Percentiles rank a stretch among this genome's conserved stretches.
phyloP scores from a whole-genome alignment of 2,888 invertebrate genomes.

The Zele albiditarsus region DNA sequence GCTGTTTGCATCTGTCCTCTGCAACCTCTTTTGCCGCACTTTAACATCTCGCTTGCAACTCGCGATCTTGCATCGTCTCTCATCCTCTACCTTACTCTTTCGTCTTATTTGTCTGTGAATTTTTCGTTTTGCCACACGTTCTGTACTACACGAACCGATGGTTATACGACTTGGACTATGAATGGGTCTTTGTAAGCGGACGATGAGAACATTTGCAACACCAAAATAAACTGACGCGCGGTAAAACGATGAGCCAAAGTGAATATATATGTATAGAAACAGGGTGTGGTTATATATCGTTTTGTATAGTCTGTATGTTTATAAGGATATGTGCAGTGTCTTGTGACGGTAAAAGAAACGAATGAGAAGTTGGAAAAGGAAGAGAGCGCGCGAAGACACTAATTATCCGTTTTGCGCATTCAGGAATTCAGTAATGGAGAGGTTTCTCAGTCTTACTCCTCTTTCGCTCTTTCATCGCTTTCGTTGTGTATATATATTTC shows the following conservation, averaged over 20 bases:
- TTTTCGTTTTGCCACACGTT: slow-evolving; percentile 45
- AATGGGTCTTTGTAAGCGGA: slow-evolving; percentile 62
- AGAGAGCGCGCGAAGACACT: slow-evolving; percentile 49
- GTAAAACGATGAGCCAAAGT: slow-evolving; percentile 34
- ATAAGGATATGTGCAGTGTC: slow-evolving; percentile 24
- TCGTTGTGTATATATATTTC: slow-evolving; percentile 11
- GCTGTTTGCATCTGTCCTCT: slow-evolving; percentile 57
- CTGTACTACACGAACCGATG: slow-evolving; percentile 30
- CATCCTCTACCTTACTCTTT: slow-evolving; percentile 42
- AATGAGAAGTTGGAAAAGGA: slow-evolving; percentile 15
- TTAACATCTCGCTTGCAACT: slow-evolving; percentile 45
- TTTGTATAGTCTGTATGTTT: not conserved
- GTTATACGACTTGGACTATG: slow-evolving; percentile 54
- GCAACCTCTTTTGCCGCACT: slow-evolving; percentile 47
- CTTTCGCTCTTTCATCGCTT: slow-evolving; percentile 28
- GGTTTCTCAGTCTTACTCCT: slow-evolving; percentile 35
- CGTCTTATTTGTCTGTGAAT: slow-evolving; percentile 25
- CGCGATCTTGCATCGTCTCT: slow-evolving; percentile 44
- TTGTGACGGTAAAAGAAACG: slow-evolving; percentile 9
- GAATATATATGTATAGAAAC: slow-evolving; percentile 21
- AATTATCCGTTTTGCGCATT: slow-evolving; percentile 55
- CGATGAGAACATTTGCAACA: slow-evolving; percentile 52
- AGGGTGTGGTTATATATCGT: slow-evolving; percentile 12
- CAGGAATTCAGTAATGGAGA: slow-evolving; percentile 54
- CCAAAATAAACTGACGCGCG: slow-evolving; percentile 59